Base-by-base conservation (phyloP, 2,888 invertebrate species). In the Brachyopa scutellaris region DNA sequence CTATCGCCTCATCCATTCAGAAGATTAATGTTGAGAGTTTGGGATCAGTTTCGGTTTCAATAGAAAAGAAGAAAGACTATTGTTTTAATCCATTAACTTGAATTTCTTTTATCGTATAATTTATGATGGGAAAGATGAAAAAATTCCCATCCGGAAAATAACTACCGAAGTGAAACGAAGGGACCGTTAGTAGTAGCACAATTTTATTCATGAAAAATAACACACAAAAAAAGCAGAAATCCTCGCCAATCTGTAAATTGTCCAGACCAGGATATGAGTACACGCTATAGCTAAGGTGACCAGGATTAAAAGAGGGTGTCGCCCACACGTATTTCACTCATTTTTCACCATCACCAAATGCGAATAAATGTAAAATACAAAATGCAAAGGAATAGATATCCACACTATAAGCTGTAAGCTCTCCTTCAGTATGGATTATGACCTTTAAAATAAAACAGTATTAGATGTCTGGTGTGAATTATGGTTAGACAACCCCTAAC, bases 11-110 rank as follows among this genome's bases (percentile, higher is more conserved):
- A 45, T 61, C 31, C 45, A 61, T 45, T 61, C 17, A 45, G 31
- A 13, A 31, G 31, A 61, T 61, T 31, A 45, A 61, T 61, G 61
- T 45, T 8, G 31, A 31, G 15, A 53, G 40, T 33, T 42, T 53
- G 42, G 45, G 23, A 45, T 55, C 42, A 31, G 17, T 6, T 9
- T 2, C 9, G 3, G 19, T 40, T 19, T n/a, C n/a, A 17, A 57
- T 17, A 38, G 57, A 17, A 31, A 51, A 31, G 26, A 9, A 38
- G 19, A 31, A 11, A 15, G 7, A 15, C 21, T 45, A 15, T 45
- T 23, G 13, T 47, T 47, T 11, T 47, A 23, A 47, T 47, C 47
- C 47, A 47, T 47, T 47, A 47, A 47, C 23, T 47, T 47, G 11
- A 33, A 19, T 19, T 15, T 51, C n/a, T 51, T 33, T 31, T 7